Conservation (phyloP, 2,113 vertebrate genomes). For the Pituophis catenifer region DNA sequence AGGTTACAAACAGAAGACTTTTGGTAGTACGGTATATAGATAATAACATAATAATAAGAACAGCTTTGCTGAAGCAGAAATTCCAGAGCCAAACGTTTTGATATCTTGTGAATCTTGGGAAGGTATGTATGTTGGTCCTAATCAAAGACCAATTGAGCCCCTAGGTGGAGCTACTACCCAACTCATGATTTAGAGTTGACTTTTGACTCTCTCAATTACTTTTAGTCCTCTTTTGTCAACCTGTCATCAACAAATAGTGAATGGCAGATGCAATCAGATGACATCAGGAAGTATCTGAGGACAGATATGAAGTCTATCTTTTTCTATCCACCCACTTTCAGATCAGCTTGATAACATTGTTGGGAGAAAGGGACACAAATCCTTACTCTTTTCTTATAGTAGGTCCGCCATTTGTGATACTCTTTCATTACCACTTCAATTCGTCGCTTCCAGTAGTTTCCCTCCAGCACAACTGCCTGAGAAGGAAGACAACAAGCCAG, state of each 20-base stretch:
- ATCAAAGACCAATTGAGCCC: not conserved
- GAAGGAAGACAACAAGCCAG: not conserved
- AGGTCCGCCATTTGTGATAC: constrained; percentile 98
- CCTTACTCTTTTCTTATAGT: constrained; percentile 95
- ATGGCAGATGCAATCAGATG: not conserved
- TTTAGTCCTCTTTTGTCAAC: not conserved
- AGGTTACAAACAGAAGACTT: not conserved
- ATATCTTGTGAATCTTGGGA: not conserved
- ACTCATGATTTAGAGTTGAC: not conserved
- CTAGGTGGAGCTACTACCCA: constrained; percentile 29
- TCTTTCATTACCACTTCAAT: constrained; percentile 97
- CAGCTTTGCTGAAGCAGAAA: not conserved
- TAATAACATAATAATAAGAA: not conserved
- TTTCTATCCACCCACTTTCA: not conserved
- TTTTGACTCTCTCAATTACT: not conserved
- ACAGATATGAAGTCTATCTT: not conserved
- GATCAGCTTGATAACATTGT: not conserved
- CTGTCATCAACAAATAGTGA: not conserved
- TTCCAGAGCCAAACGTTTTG: not conserved
- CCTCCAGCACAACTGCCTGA: constrained; percentile 92
- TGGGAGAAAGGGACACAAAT: fast-evolving
- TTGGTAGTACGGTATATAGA: not conserved
- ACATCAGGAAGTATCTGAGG: not conserved
- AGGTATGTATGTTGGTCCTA: not conserved
- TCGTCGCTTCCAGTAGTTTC: constrained; percentile 96